A percentile compares a stretch with the other conserved stretches of the same genome.
phyloP scores from a whole-genome alignment of 2,797 vertebrate species.

The Malacoraja senta region DNA sequence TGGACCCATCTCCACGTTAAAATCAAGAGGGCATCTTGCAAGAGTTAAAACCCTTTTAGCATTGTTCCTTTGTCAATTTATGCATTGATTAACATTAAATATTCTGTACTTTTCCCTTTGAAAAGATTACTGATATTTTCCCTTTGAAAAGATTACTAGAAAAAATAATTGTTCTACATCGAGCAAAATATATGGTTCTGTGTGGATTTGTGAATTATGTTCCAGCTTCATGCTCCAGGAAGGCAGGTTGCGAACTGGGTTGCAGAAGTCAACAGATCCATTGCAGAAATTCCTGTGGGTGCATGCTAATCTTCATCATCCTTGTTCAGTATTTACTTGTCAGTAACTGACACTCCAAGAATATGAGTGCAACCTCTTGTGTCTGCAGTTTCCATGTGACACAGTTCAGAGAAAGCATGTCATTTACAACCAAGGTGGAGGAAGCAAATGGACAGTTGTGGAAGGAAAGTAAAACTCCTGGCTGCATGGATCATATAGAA shows the following conservation, averaged over 20 bases:
- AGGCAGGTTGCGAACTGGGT: not conserved
- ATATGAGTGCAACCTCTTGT: not conserved
- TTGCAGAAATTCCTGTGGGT: not conserved
- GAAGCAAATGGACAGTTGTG: too few species aligned
- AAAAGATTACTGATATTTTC: not conserved
- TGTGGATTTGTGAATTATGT: not conserved
- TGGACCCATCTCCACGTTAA: not conserved
- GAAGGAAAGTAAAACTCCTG: not conserved
- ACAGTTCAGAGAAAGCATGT: not conserved
- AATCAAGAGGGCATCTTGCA: not conserved
- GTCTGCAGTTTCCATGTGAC: not conserved
- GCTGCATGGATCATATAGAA: not conserved
- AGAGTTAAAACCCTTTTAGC: not conserved
- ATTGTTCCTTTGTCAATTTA: not conserved
- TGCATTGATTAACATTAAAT: not conserved
- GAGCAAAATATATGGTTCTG: too few species aligned
- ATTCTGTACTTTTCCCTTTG: not conserved
- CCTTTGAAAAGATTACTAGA: too few species aligned
- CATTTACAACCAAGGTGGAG: not conserved
- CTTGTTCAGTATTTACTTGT: too few species aligned
- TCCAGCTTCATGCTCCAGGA: not conserved
- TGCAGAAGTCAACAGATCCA: not conserved
- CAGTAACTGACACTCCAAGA: not conserved
- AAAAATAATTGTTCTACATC: too few species aligned
- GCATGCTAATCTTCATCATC: not conserved